Conservation (phyloP, 2,888 invertebrate species). For the Pammene aurita region DNA sequence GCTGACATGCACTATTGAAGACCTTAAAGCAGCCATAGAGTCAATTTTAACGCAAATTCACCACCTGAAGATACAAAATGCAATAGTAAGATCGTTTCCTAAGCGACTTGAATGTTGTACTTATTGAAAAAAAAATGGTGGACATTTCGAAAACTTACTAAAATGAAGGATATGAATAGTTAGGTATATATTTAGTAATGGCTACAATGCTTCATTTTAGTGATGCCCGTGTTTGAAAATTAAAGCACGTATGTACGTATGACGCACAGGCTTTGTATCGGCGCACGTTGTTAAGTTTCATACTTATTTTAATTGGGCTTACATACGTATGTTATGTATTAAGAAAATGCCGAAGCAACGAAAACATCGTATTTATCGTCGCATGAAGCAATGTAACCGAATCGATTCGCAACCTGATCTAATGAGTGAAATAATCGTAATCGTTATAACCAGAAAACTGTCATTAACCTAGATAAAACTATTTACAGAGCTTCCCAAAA, state of each 20-base stretch:
- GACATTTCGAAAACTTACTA: too few relatives aligned
- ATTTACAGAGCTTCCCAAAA: background rate
- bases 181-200: too few relatives aligned
- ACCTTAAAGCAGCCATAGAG: too few relatives aligned
- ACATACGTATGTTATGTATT: conserved; percentile 14
- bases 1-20: too few relatives aligned
- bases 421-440: conserved; percentile 23
- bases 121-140: too few relatives aligned
- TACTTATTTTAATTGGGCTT: conserved; percentile 3
- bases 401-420: conserved; percentile 13
- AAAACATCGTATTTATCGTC: background rate
- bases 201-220: background rate
- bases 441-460: background rate
- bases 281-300: background rate
- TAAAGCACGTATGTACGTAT: background rate
- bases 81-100: too few relatives aligned
- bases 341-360: conserved; percentile 1
- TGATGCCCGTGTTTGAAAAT: background rate
- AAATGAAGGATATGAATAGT: too few relatives aligned
- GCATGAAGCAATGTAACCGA: conserved; percentile 17
- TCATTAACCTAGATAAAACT: conserved; percentile 15
- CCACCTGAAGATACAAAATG: too few relatives aligned
- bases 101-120: too few relatives aligned
- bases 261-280: background rate
- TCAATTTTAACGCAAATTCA: too few relatives aligned